phyloP scores from a whole-genome alignment of 2,797 vertebrate species.

The Anisognathus igniventris region DNA sequence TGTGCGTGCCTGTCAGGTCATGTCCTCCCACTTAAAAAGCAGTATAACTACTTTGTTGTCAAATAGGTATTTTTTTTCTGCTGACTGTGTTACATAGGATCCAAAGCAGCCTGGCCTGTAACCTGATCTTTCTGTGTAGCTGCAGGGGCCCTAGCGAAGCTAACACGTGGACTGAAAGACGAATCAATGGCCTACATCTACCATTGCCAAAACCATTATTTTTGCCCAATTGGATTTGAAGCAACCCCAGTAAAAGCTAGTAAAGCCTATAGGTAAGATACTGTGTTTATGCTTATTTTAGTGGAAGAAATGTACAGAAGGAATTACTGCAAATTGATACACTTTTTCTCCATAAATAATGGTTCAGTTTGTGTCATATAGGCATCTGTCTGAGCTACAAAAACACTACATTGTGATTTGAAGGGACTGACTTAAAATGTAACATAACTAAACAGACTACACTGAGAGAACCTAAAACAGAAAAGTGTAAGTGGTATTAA shows the following conservation, averaged over 20 bases:
- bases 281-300: not conserved
- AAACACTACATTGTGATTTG: not conserved
- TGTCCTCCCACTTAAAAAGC: not conserved
- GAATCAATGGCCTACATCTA: constrained; percentile 96
- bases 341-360: not conserved
- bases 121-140: constrained; percentile 74
- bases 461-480: not conserved
- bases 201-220: constrained; percentile 99
- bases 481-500: not conserved
- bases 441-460: not conserved
- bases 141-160: constrained; percentile 88
- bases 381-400: not conserved
- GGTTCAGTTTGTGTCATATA: not conserved
- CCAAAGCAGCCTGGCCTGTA: not conserved
- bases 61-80: not conserved
- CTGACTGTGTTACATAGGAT: not conserved
- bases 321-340: not conserved
- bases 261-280: constrained; percentile 89
- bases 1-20: not conserved
- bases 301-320: not conserved
- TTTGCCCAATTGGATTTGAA: constrained; percentile 97
- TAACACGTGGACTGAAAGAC: constrained; percentile 91
- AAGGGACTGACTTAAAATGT: not conserved
- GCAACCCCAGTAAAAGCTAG: constrained; percentile 92
- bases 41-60: not conserved